Conservation (phyloP, 2,113 vertebrate genomes). For the Odocoileus virginianus region DNA sequence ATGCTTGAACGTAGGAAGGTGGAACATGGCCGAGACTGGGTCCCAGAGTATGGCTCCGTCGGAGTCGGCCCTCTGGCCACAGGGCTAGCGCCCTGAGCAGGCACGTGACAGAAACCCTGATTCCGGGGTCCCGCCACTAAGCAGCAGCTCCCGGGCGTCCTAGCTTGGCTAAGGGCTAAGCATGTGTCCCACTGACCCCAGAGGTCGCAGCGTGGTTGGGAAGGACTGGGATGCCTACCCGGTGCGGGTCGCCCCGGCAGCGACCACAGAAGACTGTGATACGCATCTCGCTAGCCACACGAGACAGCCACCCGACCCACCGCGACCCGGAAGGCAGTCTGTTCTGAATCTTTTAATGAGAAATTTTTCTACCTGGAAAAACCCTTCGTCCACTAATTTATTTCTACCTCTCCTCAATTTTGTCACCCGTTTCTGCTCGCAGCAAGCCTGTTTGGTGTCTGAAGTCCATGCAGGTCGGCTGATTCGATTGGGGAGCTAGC, state of each 20-base stretch:
- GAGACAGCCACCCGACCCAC: accelerated
- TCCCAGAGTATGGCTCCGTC: neutral
- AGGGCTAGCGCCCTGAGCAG: neutral
- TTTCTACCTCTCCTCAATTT: constrained; percentile 37
- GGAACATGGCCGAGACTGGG: neutral
- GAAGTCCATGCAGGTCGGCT: neutral
- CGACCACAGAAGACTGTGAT: neutral
- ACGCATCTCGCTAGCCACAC: accelerated
- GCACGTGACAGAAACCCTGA: neutral
- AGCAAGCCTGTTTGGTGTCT: constrained; percentile 38
- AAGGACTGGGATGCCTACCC: neutral
- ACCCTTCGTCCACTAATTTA: neutral
- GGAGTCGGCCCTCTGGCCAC: neutral
- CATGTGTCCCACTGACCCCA: neutral
- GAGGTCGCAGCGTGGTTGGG: neutral
- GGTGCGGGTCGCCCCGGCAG: neutral
- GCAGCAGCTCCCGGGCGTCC: neutral
- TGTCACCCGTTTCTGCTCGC: constrained; percentile 51
- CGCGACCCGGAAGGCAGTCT: accelerated
- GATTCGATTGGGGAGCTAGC: constrained; percentile 42
- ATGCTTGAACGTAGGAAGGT: neutral
- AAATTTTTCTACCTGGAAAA: neutral
- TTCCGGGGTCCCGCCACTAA: neutral
- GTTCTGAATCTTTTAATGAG: neutral
- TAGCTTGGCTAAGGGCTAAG: neutral